phyloP scores from a whole-genome alignment of 2,113 vertebrate species.

The Sciurus niger region DNA sequence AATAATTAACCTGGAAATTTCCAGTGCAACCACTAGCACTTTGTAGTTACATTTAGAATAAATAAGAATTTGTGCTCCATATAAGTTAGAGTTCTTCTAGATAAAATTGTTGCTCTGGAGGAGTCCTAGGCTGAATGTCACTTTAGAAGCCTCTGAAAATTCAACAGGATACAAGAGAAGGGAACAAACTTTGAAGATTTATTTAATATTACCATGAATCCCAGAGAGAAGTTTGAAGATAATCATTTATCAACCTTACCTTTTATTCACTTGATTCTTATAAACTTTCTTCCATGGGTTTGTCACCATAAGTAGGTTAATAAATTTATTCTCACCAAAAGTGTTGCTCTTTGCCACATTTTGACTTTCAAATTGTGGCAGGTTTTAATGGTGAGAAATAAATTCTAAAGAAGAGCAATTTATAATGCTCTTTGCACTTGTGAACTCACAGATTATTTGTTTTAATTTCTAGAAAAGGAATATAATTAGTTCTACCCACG shows the following conservation, averaged over 20 bases:
- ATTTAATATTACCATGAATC: neutral
- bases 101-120: neutral
- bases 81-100: neutral
- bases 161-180: neutral
- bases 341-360: neutral
- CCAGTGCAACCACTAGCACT: neutral
- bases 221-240: neutral
- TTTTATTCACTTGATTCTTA: neutral
- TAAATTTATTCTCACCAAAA: neutral
- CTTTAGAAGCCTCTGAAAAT: neutral
- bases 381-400: neutral
- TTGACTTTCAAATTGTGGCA: neutral
- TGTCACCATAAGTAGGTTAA: neutral
- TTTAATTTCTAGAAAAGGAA: constrained; percentile 46
- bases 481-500: constrained; percentile 15
- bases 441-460: neutral
- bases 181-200: neutral
- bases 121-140: neutral
- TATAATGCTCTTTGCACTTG: neutral
- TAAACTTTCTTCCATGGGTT: neutral
- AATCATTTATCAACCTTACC: neutral
- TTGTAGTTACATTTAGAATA: neutral
- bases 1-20: neutral
- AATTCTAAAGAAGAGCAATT: constrained; percentile 6
- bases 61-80: neutral